Evolutionary conservation across 2,113 vertebrate genomes (phyloP).

Genomic region (Telmatochromis brachygnathus): DNA sequence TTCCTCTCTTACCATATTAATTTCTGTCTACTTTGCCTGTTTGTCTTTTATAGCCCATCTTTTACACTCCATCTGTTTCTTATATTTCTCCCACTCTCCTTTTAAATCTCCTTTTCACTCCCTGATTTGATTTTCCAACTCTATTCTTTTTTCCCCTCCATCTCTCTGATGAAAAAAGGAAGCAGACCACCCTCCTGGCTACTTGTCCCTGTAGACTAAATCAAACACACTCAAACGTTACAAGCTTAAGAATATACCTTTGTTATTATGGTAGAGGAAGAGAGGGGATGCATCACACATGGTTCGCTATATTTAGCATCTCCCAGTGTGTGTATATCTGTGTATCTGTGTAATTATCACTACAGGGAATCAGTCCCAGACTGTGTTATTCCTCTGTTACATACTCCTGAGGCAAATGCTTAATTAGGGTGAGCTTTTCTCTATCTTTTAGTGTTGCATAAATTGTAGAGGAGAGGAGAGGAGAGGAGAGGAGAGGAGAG

Average conservation of each 20-base stretch:
- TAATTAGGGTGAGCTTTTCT: constrained; percentile 38
- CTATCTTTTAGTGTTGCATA: background rate
- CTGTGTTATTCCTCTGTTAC: constrained; percentile 35
- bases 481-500: background rate
- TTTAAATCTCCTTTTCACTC: background rate
- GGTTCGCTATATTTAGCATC: constrained; percentile 34
- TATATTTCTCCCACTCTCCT: background rate
- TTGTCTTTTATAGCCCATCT: background rate
- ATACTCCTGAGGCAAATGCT: constrained; percentile 34
- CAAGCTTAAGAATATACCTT: background rate
- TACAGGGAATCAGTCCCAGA: constrained; percentile 34
- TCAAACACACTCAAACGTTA: background rate
- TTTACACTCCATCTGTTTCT: background rate
- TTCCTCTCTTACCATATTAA: background rate
- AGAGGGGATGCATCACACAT: background rate
- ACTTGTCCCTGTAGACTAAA: background rate
- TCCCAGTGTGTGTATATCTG: constrained; percentile 3
- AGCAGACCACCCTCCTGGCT: background rate
- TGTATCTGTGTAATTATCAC: constrained; percentile 51
- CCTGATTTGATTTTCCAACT: background rate
- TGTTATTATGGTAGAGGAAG: background rate
- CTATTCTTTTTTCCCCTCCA: background rate
- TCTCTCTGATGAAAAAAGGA: background rate
- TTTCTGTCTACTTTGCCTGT: background rate
- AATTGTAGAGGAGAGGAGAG: background rate